A percentile compares a stretch with the other conserved stretches of the same genome.
These are phyloP conservation scores for Periophthalmus modestus DNA, from an alignment of 2,113 vertebrate genomes.

Conservation along the genomic window DNA sequence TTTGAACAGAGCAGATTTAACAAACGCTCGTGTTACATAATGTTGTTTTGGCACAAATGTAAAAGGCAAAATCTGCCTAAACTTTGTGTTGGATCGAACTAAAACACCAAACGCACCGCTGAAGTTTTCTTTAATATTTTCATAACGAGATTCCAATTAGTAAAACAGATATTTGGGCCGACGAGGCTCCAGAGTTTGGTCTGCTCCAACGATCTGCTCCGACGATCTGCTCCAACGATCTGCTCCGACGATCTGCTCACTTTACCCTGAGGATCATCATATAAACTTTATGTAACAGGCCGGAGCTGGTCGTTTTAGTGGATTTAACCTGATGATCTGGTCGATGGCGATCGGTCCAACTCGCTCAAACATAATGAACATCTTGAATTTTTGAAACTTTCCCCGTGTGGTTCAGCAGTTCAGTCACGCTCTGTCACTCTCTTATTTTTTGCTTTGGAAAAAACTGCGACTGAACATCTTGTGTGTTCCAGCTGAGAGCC, in stretches of 20 bases:
- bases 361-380: not conserved
- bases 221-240: too few species aligned
- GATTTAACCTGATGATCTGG: too few species aligned
- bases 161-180: not conserved
- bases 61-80: not conserved
- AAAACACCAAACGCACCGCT: not conserved
- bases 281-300: too few species aligned
- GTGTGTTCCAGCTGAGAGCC: conserved; percentile 55
- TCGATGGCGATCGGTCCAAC: too few species aligned
- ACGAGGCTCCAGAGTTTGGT: not conserved
- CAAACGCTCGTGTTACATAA: not conserved
- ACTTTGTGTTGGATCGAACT: not conserved
- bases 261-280: too few species aligned
- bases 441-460: conserved; percentile 46
- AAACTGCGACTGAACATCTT: conserved; percentile 38
- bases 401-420: not conserved
- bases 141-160: not conserved
- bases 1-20: not conserved
- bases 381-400: not conserved
- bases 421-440: conserved; percentile 9
- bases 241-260: too few species aligned
- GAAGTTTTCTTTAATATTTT: not conserved
- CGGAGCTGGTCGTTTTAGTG: too few species aligned
- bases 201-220: too few species aligned
- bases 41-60: not conserved